Conservation (phyloP, 2,888 invertebrate species). For the Gandaritis pyraliata region DNA sequence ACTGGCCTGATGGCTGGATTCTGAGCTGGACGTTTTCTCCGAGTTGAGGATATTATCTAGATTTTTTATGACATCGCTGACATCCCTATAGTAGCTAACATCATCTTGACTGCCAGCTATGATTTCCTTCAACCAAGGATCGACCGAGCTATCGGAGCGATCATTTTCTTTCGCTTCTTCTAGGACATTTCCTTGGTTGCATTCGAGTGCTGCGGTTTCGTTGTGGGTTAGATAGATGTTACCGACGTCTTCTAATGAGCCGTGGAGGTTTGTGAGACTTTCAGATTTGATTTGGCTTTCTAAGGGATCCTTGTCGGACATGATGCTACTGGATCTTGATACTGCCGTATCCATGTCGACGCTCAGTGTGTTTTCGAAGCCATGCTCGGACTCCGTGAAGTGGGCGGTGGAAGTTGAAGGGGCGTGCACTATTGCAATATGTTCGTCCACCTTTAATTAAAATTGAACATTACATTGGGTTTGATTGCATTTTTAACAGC, state of each 20-base stretch:
- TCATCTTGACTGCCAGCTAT: slow-evolving; percentile 85
- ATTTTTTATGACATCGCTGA: slow-evolving; percentile 86
- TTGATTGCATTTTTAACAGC: background rate
- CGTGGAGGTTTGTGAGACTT: slow-evolving; percentile 87
- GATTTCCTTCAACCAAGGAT: slow-evolving; percentile 86
- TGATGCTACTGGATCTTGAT: slow-evolving; percentile 73
- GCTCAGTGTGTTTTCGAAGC: slow-evolving; percentile 64
- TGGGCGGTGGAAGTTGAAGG: slow-evolving; percentile 62
- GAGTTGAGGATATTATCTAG: slow-evolving; percentile 86
- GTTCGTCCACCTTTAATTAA: slow-evolving; percentile 68
- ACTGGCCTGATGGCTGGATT: slow-evolving; percentile 83
- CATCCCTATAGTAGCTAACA: slow-evolving; percentile 84
- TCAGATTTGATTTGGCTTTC: slow-evolving; percentile 77
- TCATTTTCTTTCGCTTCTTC: slow-evolving; percentile 68
- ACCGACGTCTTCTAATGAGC: slow-evolving; percentile 86
- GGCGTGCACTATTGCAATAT: slow-evolving; percentile 74
- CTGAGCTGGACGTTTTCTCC: slow-evolving; percentile 85
- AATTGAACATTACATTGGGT: background rate
- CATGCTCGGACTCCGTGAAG: slow-evolving; percentile 67
- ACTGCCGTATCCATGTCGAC: slow-evolving; percentile 70
- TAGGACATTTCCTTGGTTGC: slow-evolving; percentile 72
- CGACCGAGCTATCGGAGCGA: slow-evolving; percentile 76
- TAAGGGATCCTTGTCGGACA: slow-evolving; percentile 74
- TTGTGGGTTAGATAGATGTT: slow-evolving; percentile 78
- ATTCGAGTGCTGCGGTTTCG: slow-evolving; percentile 70